These are phyloP conservation scores for Callospermophilus lateralis DNA, from an alignment of 2,113 vertebrate species.

Conservation along the genomic window DNA sequence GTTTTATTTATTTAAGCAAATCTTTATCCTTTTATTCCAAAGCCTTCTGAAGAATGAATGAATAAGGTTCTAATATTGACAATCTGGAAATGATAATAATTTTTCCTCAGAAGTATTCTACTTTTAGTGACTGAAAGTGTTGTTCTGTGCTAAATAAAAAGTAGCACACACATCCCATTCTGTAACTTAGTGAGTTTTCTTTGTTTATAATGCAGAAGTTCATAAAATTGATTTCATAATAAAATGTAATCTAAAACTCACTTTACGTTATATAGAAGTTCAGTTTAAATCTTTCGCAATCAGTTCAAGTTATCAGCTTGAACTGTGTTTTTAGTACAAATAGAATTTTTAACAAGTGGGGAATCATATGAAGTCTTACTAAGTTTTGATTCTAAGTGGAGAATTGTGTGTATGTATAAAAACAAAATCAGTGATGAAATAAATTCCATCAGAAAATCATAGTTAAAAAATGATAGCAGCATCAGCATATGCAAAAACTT, in stretches of 20 bases:
- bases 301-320: background rate
- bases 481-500: background rate
- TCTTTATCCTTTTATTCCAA: constrained; percentile 69
- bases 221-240: background rate
- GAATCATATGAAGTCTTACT: background rate
- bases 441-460: background rate
- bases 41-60: constrained; percentile 74
- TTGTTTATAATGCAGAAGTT: background rate
- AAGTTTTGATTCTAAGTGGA: constrained; percentile 20
- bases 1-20: constrained; percentile 40
- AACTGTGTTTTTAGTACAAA: background rate
- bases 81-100: constrained; percentile 70
- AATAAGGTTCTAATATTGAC: constrained; percentile 77
- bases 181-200: background rate
- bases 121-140: constrained; percentile 65
- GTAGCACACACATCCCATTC: background rate
- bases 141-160: constrained; percentile 53
- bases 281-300: background rate
- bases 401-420: background rate
- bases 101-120: constrained; percentile 12
- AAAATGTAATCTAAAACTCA: background rate
- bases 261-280: background rate
- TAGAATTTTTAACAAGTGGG: background rate
- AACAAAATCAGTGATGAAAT: background rate
- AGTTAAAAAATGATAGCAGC: background rate